Base-by-base conservation (phyloP, 2,113 vertebrate species). In the Eclectus roratus region DNA sequence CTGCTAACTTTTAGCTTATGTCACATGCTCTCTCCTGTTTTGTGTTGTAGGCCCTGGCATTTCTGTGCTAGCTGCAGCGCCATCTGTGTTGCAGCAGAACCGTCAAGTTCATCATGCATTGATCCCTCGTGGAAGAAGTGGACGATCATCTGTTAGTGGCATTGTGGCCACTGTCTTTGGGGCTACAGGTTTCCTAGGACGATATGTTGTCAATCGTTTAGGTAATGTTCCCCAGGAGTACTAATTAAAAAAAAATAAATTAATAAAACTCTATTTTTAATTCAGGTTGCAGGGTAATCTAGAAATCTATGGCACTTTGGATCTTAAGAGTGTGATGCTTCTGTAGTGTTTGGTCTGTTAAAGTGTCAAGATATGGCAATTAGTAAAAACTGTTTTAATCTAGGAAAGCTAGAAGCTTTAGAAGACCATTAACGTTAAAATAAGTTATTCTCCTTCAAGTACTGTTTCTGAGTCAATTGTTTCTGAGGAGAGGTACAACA, bases 121-220 rank as follows among this genome's bases (percentile, higher is more conserved):
- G 64, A 93, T 99, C 37, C 99, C 99, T 56, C 98, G 94, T 80
- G 99, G 99, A 15, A 99, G 98, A 91, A 98, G 99, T 12, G 99
- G 99, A 1, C 98, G 99, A 46, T 99, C 99, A 7, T 99, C 99
- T 4, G 98, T 98, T 91, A 99, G 99, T 55, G 99, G 99, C 47
- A 95, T 99, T 6, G 98, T 99, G 19, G 99, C 99, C 76, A 99
- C 99, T 1, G 99, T 99, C 49, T 99, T 99, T 80, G 99, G 99
- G 72, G 99, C 99, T 41, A 99, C 99, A 2, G 99, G 99, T 23
- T 99, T 99, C 88, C 95, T 99, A 88, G 99, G 99, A 27, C 98
- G 99, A 79, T 99, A 99, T 2, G 98, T 99, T 33, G 98, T 99
- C 95, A 99, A 98, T 76, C 98, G 98, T 33, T 98, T 99, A 58